Base-by-base conservation (phyloP, 2,797 vertebrate species). In the Syncerus caffer region DNA sequence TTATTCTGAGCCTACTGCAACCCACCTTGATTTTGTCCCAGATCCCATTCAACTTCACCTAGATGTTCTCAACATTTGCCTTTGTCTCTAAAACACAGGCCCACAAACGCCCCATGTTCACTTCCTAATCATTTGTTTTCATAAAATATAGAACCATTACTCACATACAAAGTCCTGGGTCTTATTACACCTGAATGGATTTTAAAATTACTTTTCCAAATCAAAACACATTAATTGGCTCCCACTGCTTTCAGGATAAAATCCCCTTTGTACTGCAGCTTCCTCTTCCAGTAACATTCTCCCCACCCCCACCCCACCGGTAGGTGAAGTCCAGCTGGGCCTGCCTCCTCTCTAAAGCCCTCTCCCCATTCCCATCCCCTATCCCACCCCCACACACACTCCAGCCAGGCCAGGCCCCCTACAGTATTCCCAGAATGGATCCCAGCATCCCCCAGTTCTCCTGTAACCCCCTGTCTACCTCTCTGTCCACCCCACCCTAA, bases 141-240 rank as follows among this genome's bases (percentile, higher is more conserved):
- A 67, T 31, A 76, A 93, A 74, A 42, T 57, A 85, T 53, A 80
- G 80, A 89, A 42, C 80, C 47, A 38, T 45, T 47, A 88, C 29
- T 45, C 42, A 42, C 57, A 17, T 85, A n/a, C 29, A 71, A n/a
- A 31, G 64, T 58, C 89, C 38, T 79, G 58, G 42, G 31, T 87
- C 57, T 95, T 67, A 85, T 14, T 50, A 93, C 7, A 74, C 88
- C 60, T 31, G 53, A 83, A 71, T 8, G 83, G 31, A 89, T 74
- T 89, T 88, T 50, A 89, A 96, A 96, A 84, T 47, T 79, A 53
- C 55, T 58, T 97, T 90, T 80, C 34, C 85, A 97, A 95, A 95
- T 62, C n/a, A 92, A 92, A 95, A 85, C 67, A 7, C 51, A 55
- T 47, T n/a, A 23, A 86, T 51, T 34, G 55, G 88, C 74, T 93